A percentile compares a stretch with the other conserved stretches of the same genome.
Conservation (phyloP, 2,113 vertebrate species). For the Embiotoca jacksoni region DNA sequence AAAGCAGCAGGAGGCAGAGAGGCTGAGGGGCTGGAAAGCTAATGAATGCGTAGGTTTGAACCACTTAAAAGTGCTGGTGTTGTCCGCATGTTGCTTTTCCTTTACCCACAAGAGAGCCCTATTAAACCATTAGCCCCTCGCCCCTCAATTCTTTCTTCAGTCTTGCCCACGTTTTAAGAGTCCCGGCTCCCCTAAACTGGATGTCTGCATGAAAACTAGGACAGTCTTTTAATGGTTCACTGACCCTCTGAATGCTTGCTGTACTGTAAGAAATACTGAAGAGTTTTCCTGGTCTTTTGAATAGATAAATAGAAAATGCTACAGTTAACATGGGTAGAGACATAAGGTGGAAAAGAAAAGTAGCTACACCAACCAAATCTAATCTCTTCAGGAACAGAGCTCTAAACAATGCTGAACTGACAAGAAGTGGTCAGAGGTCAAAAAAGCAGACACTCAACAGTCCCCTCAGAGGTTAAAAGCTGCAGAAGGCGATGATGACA, state of each 20-base stretch:
- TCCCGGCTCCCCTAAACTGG: slow-evolving; percentile 40
- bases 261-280: slow-evolving; percentile 24
- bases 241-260: slow-evolving; percentile 49
- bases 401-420: slow-evolving; percentile 50
- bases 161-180: slow-evolving; percentile 28
- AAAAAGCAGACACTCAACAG: slow-evolving; percentile 36
- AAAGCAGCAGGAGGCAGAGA: slow-evolving; percentile 69
- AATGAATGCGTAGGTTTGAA: slow-evolving; percentile 70
- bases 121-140: slow-evolving; percentile 75
- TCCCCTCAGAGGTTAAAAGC: slow-evolving; percentile 50
- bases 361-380: slow-evolving; percentile 41
- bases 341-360: slow-evolving; percentile 15
- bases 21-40: slow-evolving; percentile 58
- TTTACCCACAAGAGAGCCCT: slow-evolving; percentile 65
- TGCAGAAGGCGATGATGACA: slow-evolving; percentile 56
- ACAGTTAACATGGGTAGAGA: slow-evolving; percentile 14
- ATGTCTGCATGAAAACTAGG: slow-evolving; percentile 70
- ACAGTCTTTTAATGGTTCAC: slow-evolving; percentile 68
- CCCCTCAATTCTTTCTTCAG: slow-evolving; percentile 29
- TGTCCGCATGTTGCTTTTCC: slow-evolving; percentile 54
- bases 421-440: slow-evolving; percentile 66
- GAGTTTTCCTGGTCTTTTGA: slow-evolving; percentile 28
- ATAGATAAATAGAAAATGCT: slow-evolving; percentile 28
- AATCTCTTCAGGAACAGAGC: slow-evolving; percentile 46
- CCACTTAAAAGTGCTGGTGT: slow-evolving; percentile 62